phyloP scores from a whole-genome alignment of 2,113 vertebrate species.

The Lepidothrix coronata region DNA sequence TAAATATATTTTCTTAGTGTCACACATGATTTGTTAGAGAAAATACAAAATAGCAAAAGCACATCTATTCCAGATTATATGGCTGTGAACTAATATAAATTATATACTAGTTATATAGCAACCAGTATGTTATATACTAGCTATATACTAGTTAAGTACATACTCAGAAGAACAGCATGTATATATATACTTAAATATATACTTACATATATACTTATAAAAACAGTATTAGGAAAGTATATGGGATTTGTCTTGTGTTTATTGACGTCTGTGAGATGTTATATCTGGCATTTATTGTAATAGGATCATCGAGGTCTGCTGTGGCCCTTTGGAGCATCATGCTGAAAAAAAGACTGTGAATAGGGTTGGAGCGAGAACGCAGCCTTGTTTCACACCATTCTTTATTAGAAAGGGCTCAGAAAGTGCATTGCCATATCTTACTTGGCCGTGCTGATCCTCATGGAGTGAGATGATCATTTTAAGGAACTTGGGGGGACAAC shows the following conservation, averaged over 20 bases:
- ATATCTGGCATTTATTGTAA: neutral
- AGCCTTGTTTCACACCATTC: no score
- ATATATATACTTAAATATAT: neutral
- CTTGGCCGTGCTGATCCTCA: no score
- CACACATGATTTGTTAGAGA: neutral
- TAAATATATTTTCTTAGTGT: neutral
- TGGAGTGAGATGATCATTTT: no score
- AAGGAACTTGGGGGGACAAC: no score
- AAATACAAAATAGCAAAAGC: neutral
- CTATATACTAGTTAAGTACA: neutral
- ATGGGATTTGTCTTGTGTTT: neutral
- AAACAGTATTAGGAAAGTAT: neutral
- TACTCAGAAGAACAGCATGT: neutral
- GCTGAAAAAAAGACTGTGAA: no score
- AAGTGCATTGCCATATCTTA: no score
- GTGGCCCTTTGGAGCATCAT: no score
- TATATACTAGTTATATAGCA: neutral
- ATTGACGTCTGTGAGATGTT: neutral
- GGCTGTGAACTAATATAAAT: neutral
- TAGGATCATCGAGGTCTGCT: neutral
- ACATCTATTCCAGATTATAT: neutral
- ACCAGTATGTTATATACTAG: neutral
- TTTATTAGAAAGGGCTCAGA: no score
- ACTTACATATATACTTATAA: neutral
- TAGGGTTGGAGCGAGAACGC: no score